Evolutionary conservation across 2,113 vertebrate genomes (phyloP), one percentile per base, ranked within the genome.

Genomic region (Pelodiscus sinensis): DNA sequence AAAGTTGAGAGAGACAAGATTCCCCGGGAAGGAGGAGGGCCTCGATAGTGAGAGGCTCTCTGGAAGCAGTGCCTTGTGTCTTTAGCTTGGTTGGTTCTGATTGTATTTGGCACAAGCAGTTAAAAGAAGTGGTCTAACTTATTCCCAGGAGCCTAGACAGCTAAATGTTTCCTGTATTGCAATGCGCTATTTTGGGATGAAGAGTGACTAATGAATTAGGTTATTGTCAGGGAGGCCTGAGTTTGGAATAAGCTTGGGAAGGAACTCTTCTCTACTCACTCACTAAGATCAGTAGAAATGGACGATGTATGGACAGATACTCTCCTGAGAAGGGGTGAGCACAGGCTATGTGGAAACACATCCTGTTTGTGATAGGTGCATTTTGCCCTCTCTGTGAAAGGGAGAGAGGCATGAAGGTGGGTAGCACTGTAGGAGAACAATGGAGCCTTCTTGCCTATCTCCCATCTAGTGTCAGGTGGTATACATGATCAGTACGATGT

Each of bases 401-500:
- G 0, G 8, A 1, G 50, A 50, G 11, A 55, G 31, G 80, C 27
- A 31, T 87, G 35, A 54, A 5, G 14, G 19, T 6, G 5, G n/a
- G 77, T 57, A 83, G 44, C 79, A 65, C 85, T 87, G 80, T 84
- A 65, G 85, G 73, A 79, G 0, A 85, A 38, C 21, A 60, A 87
- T 90, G 58, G 21, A 31, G 90, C 71, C 22, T 85, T 24, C 82
- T 94, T 4, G 0, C 8, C 31, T 89, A 35, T 71, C 12, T 93
- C 51, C 9, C 1, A 0, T 85, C 86, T 35, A 56, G 2, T 0
- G 3, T 89, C 56, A 8, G 18, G 24, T 44, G 1, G 2, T 68
- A 84, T 62, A 81, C 68, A 21, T 9, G 22, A 35, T 38, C 0
- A 0, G 9, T 79, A 57, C 29, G 60, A 19, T 68, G 21, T n/a